A percentile compares a stretch with the other conserved stretches of the same genome.
Evolutionary conservation across 2,888 invertebrate genomes (phyloP).

Genomic region (Agelastica alni): DNA sequence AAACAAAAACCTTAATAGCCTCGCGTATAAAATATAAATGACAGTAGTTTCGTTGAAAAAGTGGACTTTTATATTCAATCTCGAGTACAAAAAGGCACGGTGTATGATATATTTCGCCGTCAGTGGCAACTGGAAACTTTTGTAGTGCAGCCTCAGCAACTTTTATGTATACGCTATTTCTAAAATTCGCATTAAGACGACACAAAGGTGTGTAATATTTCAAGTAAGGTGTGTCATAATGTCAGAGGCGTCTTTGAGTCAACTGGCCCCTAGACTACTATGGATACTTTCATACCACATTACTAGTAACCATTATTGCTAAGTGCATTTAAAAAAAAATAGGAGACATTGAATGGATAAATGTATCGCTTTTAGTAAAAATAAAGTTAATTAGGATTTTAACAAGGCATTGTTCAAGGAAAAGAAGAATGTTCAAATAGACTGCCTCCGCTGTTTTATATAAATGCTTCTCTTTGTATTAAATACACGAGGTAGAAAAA

Average conservation of each 20-base stretch:
- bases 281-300: too few species aligned
- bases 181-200: conserved; percentile 35
- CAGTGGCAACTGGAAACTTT: conserved; percentile 32
- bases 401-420: too few species aligned
- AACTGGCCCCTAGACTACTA: too few species aligned
- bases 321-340: too few species aligned
- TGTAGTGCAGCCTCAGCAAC: conserved; percentile 33
- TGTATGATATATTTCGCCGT: conserved; percentile 27
- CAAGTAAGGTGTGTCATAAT: conserved; percentile 33
- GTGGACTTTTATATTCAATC: conserved; percentile 25
- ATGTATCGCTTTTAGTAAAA: too few species aligned
- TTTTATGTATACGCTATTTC: conserved; percentile 35
- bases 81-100: conserved; percentile 29
- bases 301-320: too few species aligned
- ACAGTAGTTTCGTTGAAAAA: conserved; percentile 23
- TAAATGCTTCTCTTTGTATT: too few species aligned
- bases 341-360: too few species aligned
- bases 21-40: conserved; percentile 24
- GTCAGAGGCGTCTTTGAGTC: conserved; percentile 25
- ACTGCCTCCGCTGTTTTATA: too few species aligned
- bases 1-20: conserved; percentile 22
- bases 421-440: too few species aligned
- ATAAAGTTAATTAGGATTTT: too few species aligned
- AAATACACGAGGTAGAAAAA: too few species aligned
- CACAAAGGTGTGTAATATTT: conserved; percentile 38